Percentiles rank a stretch among this genome's conserved stretches.
Evolutionary conservation across 1,140 invertebrate genomes (phyloP).

Genomic region (Leptinotarsa lineolata): DNA sequence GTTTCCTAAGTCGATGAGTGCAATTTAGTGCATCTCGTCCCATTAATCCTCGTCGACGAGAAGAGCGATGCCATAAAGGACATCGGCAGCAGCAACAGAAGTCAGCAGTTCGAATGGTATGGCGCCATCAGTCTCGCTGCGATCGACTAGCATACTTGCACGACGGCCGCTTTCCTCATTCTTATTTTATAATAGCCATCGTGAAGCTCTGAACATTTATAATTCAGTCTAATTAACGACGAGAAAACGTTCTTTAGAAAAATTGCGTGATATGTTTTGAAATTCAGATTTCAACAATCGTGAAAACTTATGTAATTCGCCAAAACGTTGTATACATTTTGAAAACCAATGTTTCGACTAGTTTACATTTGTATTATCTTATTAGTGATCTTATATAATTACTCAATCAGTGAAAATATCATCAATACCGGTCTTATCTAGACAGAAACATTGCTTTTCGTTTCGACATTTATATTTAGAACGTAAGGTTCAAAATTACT

Average conservation of each 20-base stretch:
- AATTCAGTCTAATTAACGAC: constrained; percentile 3
- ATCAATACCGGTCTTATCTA: too few relatives aligned
- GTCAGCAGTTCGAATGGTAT: not conserved
- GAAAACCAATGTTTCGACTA: too few relatives aligned
- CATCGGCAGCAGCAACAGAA: not conserved
- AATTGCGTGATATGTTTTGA: too few relatives aligned
- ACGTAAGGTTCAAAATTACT: too few relatives aligned
- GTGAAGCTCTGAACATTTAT: constrained; percentile 3
- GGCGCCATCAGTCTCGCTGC: constrained; percentile 13
- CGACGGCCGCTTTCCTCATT: constrained; percentile 15
- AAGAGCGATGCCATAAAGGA: not conserved
- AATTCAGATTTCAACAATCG: too few relatives aligned
- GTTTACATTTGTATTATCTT: too few relatives aligned
- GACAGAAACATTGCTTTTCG: too few relatives aligned
- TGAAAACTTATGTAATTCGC: too few relatives aligned
- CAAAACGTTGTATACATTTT: too few relatives aligned
- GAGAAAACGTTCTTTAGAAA: not conserved
- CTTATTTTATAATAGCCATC: constrained; percentile 19
- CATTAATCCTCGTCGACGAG: constrained; percentile 1
- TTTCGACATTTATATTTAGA: too few relatives aligned
- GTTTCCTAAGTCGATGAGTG: not conserved
- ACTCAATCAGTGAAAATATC: too few relatives aligned
- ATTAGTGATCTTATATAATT: too few relatives aligned
- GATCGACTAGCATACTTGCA: constrained; percentile 11
- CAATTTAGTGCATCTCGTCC: not conserved